Evolutionary conservation across 1,140 invertebrate species (phyloP), one percentile per base, ranked within the genome.

Genomic region (Penaeus vannamei): DNA sequence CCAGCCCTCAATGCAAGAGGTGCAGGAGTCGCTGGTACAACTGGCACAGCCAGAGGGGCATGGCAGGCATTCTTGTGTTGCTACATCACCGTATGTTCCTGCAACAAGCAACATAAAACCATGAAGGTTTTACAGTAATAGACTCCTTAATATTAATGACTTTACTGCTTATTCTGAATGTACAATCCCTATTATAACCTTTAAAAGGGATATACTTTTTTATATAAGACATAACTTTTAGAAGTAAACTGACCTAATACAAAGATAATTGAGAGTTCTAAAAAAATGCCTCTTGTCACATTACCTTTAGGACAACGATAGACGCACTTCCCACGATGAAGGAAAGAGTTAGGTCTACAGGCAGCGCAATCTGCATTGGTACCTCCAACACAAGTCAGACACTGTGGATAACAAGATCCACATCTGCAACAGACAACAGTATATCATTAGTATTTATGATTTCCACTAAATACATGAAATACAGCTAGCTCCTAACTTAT

Each of bases 401-500:
- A 89, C 60, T 89, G 87, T 61, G 87, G 87, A 23, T 53, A 89
- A 77, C 87, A 89, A 14, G 87, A 85, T 8, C 87, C 87, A 84
- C 87, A 89, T 46, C 87, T 89, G 61, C 53, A 80, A 53, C 53
- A 53, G 53, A 53, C 53, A 53, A 12, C 14, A 53, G 53, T 53
- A 53, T 14, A 14, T 53, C 53, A 53, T 53, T 53, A 53, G 53
- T 53, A 53, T 53, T 17, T 53, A 53, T 53, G 10, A 53, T 17
- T 53, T 53, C 10, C 46, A 53, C 8, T 12, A 53, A 12, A 53
- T 53, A 53, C 14, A 2, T 53, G 46, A 5, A 53, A 53, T 53
- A 53, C 14, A 14, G 14, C 46, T 53, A 36, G 36, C 36, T 36
- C 36, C 14, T 53, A 10, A 8, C 14, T 10, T 53, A 53, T 53